Evolutionary conservation across 1,140 invertebrate genomes (phyloP).

Genomic region (Bombus sylvicola): DNA sequence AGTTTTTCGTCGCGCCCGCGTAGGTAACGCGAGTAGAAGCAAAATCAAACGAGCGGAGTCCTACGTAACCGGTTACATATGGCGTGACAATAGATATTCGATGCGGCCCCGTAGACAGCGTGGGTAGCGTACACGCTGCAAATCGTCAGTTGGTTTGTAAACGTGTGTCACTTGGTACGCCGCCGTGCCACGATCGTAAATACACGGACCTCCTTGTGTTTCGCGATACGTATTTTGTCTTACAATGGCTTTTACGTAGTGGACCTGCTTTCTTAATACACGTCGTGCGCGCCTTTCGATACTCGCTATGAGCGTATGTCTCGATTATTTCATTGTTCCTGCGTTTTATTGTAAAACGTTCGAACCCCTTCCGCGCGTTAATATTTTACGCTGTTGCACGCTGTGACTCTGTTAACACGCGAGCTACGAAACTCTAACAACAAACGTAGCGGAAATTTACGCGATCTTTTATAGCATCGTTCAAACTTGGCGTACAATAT

Average conservation of each 20-base stretch:
- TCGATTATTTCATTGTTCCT: slow-evolving; percentile 12
- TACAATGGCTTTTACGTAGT: slow-evolving; percentile 35
- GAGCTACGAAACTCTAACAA: background rate
- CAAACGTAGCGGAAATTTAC: background rate
- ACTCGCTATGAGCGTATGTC: background rate
- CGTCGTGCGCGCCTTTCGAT: slow-evolving; percentile 11
- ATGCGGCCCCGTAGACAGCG: slow-evolving; percentile 30
- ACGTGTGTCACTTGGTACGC: slow-evolving; percentile 37
- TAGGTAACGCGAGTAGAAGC: background rate
- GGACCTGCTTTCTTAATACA: slow-evolving; percentile 43
- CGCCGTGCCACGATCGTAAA: slow-evolving; percentile 31
- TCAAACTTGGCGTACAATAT: background rate
- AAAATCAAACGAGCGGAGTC: slow-evolving; percentile 8
- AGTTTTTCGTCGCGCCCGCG: background rate
- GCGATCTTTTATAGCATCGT: background rate
- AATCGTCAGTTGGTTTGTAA: slow-evolving; percentile 54
- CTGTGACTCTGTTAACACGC: background rate
- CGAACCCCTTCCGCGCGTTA: background rate
- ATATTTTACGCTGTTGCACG: background rate
- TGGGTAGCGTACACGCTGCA: slow-evolving; percentile 43
- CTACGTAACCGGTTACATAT: slow-evolving; percentile 30
- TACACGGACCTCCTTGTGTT: slow-evolving; percentile 33
- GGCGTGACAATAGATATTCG: slow-evolving; percentile 50
- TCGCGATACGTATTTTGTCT: slow-evolving; percentile 47
- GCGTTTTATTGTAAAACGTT: slow-evolving; percentile 4